Evolutionary conservation across 2,113 vertebrate species (phyloP).

Genomic region (Agapornis roseicollis): DNA sequence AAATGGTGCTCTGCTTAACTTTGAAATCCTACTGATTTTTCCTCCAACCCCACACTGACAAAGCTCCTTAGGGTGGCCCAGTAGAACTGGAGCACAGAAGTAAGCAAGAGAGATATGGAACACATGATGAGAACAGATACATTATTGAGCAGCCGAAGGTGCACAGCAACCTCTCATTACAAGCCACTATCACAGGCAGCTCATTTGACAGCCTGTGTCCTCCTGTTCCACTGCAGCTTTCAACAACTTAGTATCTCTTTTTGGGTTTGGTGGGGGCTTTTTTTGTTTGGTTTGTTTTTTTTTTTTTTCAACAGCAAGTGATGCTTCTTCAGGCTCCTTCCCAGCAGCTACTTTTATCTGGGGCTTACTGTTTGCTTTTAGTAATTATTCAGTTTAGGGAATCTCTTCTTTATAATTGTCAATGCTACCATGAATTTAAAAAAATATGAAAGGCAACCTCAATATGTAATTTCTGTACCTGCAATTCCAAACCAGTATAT

Average conservation of each 20-base stretch:
- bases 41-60: background rate
- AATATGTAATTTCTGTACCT: background rate
- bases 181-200: background rate
- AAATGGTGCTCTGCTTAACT: background rate
- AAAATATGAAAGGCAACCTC: background rate
- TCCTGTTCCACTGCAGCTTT: background rate
- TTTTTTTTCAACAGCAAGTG: background rate
- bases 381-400: background rate
- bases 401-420: background rate
- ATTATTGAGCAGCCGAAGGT: background rate
- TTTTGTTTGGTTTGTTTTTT: no score
- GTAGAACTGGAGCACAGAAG: background rate
- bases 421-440: background rate
- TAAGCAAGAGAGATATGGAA: background rate
- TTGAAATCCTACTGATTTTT: background rate
- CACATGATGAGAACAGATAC: accelerated
- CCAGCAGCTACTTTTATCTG: background rate
- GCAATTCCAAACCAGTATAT: background rate
- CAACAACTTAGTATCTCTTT: background rate
- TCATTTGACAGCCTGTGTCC: background rate
- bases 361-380: background rate
- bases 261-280: no score
- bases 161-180: background rate
- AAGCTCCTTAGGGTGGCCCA: background rate
- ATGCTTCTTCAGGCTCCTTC: background rate